Conservation (phyloP, 2,797 vertebrate species). For the Fundulus diaphanus region DNA sequence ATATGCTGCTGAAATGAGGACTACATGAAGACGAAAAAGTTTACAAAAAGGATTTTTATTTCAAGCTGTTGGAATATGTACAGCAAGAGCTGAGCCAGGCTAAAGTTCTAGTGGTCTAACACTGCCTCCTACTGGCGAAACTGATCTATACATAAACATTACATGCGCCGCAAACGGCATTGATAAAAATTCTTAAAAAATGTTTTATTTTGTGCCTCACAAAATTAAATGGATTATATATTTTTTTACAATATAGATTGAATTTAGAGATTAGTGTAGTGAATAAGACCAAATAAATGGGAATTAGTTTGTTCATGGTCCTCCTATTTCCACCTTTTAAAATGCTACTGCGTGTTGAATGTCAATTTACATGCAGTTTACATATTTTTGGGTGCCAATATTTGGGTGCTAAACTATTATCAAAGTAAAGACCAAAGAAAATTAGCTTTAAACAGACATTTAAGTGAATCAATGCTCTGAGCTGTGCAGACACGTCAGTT, state of each 20-base stretch:
- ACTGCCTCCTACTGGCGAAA: conserved; percentile 45
- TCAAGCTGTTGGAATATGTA: background rate
- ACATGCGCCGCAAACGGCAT: background rate
- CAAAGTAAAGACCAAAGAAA: background rate
- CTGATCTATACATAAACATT: background rate
- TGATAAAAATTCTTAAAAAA: background rate
- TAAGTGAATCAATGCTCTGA: background rate
- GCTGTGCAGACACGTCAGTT: background rate
- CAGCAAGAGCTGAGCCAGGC: background rate
- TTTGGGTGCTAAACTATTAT: background rate
- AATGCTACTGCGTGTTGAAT: too few species aligned
- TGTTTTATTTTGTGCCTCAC: background rate
- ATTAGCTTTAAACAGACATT: background rate
- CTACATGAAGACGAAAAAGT: background rate
- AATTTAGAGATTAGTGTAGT: too few species aligned
- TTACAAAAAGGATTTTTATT: background rate
- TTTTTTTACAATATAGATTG: too few species aligned
- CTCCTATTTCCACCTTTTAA: too few species aligned
- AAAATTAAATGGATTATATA: background rate
- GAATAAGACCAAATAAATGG: too few species aligned
- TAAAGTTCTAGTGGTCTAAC: background rate
- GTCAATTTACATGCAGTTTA: too few species aligned
- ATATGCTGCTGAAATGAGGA: background rate
- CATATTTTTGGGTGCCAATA: too few species aligned
- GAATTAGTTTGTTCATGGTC: too few species aligned